phyloP scores from a whole-genome alignment of 2,797 vertebrate species.

The Capromys pilorides region DNA sequence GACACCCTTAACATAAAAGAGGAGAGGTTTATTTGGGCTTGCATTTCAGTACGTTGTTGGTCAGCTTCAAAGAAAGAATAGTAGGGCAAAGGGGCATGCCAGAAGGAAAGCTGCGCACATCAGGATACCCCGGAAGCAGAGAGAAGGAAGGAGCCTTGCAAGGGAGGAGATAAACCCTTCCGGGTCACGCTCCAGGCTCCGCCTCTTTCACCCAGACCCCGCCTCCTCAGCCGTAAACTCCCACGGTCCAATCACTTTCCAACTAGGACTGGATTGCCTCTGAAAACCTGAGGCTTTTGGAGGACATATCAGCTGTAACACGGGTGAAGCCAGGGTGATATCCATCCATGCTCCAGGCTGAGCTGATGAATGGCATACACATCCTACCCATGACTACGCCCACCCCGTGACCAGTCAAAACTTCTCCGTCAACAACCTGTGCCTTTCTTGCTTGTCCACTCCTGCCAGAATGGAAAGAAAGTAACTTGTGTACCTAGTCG shows the following conservation, averaged over 20 bases:
- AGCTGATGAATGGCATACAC: not conserved
- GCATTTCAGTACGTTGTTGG: not conserved
- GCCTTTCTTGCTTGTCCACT: not conserved
- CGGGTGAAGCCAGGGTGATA: not conserved
- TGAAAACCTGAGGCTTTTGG: not conserved
- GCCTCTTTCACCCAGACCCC: not conserved
- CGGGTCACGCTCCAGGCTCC: not conserved
- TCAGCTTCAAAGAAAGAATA: not conserved
- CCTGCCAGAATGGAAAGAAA: not conserved
- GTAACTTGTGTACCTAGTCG: rapidly evolving
- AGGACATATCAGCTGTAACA: not conserved
- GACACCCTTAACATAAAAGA: not conserved
- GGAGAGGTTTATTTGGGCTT: not conserved
- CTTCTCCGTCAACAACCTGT: not conserved
- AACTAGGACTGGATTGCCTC: not conserved
- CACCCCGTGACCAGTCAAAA: not conserved
- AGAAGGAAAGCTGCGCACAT: not conserved
- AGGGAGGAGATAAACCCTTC: not conserved
- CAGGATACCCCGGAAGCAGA: not conserved
- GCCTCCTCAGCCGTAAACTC: not conserved
- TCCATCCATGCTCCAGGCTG: not conserved
- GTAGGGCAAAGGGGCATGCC: not conserved
- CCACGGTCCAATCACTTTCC: not conserved
- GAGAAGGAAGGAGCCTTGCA: not conserved
- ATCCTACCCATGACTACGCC: not conserved